Base-by-base conservation (phyloP, 2,888 invertebrate species). In the Pherbina coryleti region DNA sequence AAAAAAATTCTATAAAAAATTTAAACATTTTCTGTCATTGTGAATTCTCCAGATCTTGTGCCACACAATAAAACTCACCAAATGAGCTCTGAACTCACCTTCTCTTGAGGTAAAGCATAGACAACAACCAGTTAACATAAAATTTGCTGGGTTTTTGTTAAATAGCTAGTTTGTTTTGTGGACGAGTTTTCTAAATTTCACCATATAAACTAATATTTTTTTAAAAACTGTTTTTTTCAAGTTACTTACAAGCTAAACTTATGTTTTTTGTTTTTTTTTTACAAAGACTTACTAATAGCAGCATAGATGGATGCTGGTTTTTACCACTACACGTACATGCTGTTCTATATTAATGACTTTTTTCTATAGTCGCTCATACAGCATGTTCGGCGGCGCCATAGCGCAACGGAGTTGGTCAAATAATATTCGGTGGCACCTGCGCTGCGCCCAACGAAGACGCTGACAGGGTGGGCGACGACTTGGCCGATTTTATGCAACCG, bases 321-420 rank as follows among this genome's bases (percentile, higher is more conserved):
- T 31, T 25, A 62, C 31, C 19, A 62, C 62, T 19, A 22, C 44
- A 44, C 25, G 62, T 7, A 9, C 55, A 22, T 55, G 55, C n/a
- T 31, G 17, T 9, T 31, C 69, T 44, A 14, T 17, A 9, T 31
- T 44, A 22, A 14, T 5, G 17, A 5, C 19, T 51, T 51, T 19
- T 49, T 51, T 19, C 44, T 3, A 28, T 14, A 22, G 11, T 17
- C 67, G 5, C 81, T 84, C 82, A 88, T 76, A 89, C 87, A 83
- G 87, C 88, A 81, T 88, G 87, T 83, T 88, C 88, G 75, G 87
- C 85, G 80, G 89, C 88, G 84, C 89, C 88, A 82, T 86, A 90
- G 85, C 90, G 90, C 86, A 90, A 80, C 51, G 90, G 90, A 88
- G 90, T 90, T 85, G 90, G 90, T 90, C 90, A 90, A 88, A 90